Percentiles rank a stretch among this genome's conserved stretches.
These are phyloP conservation scores for Gorsachius goisagi DNA, from an alignment of 2,113 vertebrate species.

Conservation along the genomic window DNA sequence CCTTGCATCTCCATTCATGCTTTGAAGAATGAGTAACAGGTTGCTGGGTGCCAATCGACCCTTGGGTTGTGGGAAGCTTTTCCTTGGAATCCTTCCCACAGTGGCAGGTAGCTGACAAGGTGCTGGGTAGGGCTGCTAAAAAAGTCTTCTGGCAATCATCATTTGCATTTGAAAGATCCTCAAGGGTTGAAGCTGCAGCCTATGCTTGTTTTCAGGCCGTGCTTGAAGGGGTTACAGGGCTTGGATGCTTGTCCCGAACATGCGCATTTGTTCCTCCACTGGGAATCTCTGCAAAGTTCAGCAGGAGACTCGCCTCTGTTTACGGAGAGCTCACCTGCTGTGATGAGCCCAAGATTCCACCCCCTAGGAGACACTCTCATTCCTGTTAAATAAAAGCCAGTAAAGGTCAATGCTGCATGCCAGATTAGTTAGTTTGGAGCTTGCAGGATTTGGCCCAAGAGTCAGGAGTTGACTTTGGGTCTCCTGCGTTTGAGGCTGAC, in stretches of 20 bases:
- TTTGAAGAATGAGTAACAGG: neutral
- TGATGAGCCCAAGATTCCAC: neutral
- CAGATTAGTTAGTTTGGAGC: neutral
- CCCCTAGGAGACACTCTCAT: neutral
- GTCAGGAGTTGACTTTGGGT: neutral
- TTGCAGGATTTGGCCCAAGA: neutral
- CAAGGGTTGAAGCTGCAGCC: neutral
- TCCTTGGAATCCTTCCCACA: neutral
- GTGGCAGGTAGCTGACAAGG: neutral
- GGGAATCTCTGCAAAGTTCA: conserved; percentile 63
- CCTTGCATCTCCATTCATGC: neutral
- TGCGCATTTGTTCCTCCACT: rapidly evolving
- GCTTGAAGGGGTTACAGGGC: conserved; percentile 33
- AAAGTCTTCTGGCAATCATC: rapidly evolving
- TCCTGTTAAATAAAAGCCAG: neutral
- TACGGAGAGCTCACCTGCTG: neutral
- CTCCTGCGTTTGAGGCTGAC: neutral
- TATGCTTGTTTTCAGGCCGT: rapidly evolving
- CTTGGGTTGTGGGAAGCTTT: neutral
- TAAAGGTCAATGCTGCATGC: conserved; percentile 48
- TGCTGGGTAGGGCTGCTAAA: too few relatives aligned
- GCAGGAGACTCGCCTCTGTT: neutral
- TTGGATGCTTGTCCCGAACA: neutral
- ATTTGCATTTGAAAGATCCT: rapidly evolving
- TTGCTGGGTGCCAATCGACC: neutral